Conservation (phyloP, 2,113 vertebrate genomes). For the Neodontobutis hainanensis region DNA sequence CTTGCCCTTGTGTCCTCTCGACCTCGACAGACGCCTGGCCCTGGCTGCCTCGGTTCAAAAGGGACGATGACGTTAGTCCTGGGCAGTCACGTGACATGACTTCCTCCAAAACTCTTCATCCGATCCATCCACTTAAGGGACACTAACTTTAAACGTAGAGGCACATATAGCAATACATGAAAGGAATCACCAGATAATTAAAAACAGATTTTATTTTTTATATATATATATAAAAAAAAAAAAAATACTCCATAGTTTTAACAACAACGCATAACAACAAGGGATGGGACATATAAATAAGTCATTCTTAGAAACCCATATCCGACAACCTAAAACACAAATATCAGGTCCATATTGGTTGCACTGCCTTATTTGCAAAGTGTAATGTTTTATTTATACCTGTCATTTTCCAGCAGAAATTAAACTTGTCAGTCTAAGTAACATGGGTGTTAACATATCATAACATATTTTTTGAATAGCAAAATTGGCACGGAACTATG, state of each 20-base stretch:
- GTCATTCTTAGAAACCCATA: slow-evolving; percentile 37
- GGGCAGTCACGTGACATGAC: slow-evolving; percentile 66
- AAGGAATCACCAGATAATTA: slow-evolving; percentile 23
- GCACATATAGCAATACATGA: background rate
- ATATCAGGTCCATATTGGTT: background rate
- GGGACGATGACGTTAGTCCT: slow-evolving; percentile 65
- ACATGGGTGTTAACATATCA: too few species aligned
- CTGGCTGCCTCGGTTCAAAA: slow-evolving; percentile 52
- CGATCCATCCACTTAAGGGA: background rate
- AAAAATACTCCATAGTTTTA: slow-evolving; percentile 46
- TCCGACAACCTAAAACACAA: slow-evolving; percentile 16
- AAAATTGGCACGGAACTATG: too few species aligned
- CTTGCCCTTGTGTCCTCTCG: slow-evolving; percentile 60
- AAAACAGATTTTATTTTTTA: slow-evolving; percentile 66
- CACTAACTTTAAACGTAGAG: too few species aligned
- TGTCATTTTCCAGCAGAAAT: background rate
- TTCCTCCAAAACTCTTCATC: slow-evolving; percentile 15
- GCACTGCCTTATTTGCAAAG: background rate
- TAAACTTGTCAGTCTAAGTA: too few species aligned
- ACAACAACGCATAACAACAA: slow-evolving; percentile 37
- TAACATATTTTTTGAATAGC: too few species aligned
- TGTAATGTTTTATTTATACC: background rate
- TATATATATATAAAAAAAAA: too few species aligned
- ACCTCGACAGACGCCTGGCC: slow-evolving; percentile 66
- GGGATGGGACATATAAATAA: slow-evolving; percentile 71